Conservation (phyloP, 2,797 vertebrate genomes). For the Onychomys leucogaster region DNA sequence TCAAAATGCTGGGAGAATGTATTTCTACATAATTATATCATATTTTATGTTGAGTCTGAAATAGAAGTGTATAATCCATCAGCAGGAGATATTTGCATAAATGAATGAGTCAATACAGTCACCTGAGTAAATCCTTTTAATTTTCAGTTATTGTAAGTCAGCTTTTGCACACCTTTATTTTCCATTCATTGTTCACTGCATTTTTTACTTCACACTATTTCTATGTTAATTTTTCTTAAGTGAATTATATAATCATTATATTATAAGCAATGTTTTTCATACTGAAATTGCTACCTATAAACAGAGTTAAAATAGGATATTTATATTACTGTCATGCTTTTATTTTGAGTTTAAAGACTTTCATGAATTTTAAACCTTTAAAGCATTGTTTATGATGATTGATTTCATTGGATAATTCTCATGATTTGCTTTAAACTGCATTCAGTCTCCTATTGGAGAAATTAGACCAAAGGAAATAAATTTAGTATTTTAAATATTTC, state of each 20-base stretch:
- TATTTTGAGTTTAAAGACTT: slow-evolving; percentile 44
- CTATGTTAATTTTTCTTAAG: neutral
- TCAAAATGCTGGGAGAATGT: slow-evolving; percentile 65
- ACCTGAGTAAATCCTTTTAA: slow-evolving; percentile 68
- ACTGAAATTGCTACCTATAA: neutral
- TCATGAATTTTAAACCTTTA: slow-evolving; percentile 38
- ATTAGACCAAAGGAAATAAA: neutral
- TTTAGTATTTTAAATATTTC: slow-evolving; percentile 64
- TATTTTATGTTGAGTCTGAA: slow-evolving; percentile 53
- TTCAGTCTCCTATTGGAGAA: neutral
- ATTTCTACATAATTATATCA: slow-evolving; percentile 65
- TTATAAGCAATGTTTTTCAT: slow-evolving; percentile 38
- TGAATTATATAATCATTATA: slow-evolving; percentile 8
- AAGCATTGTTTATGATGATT: neutral
- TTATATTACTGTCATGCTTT: neutral
- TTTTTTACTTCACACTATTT: slow-evolving; percentile 18
- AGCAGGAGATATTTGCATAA: neutral
- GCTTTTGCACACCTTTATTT: neutral
- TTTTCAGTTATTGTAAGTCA: slow-evolving; percentile 40
- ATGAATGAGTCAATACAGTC: slow-evolving; percentile 60
- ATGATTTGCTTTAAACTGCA: slow-evolving; percentile 1
- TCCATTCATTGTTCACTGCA: neutral
- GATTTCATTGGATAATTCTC: slow-evolving; percentile 44
- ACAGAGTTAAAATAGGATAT: slow-evolving; percentile 30
- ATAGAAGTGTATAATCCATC: neutral